Evolutionary conservation across 1,140 invertebrate species (phyloP).

Genomic region (Drosophila kohkoa): DNA sequence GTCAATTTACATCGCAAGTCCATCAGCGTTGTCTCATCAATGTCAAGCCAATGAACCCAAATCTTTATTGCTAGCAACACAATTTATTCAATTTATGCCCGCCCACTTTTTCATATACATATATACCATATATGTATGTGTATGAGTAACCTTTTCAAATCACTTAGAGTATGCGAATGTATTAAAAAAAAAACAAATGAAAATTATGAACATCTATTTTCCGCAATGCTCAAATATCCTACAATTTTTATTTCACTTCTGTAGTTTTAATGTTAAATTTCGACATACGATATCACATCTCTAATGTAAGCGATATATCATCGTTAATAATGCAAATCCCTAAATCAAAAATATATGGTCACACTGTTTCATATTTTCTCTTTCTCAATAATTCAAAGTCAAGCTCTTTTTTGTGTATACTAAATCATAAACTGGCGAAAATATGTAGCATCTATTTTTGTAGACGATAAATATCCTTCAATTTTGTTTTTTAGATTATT

Average conservation of each 20-base stretch:
- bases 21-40: slow-evolving; percentile 76
- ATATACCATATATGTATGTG: slow-evolving; percentile 3
- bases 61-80: slow-evolving; percentile 71
- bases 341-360: no score
- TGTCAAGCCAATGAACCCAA: slow-evolving; percentile 80
- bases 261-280: no score
- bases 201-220: background rate
- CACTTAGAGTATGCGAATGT: slow-evolving; percentile 27
- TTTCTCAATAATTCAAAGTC: no score
- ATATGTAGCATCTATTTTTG: no score
- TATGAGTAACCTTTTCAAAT: slow-evolving; percentile 32
- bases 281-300: no score
- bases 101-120: background rate
- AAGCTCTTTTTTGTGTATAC: no score
- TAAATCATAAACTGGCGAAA: no score
- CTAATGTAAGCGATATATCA: no score
- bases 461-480: no score
- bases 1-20: slow-evolving; percentile 72
- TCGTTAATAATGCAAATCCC: no score
- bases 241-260: background rate
- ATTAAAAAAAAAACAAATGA: background rate
- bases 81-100: slow-evolving; percentile 47
- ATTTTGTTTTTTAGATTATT: no score
- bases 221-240: background rate
- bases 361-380: no score